Evolutionary conservation across 2,113 vertebrate genomes (phyloP).

Genomic region (Otus sunia): DNA sequence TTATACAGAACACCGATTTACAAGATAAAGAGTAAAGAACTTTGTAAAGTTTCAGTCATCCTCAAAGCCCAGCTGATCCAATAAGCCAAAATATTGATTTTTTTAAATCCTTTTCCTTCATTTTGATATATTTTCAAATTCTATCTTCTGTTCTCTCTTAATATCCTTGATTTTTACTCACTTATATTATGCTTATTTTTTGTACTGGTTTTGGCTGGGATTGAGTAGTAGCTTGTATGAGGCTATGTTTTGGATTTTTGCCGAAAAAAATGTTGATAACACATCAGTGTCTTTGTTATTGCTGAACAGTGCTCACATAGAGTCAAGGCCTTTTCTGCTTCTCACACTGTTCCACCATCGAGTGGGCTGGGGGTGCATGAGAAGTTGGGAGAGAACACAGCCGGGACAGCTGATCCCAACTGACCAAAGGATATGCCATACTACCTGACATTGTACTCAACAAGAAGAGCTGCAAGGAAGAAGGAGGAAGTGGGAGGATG

Average conservation of each 20-base stretch:
- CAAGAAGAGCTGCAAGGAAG: not conserved
- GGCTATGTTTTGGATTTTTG: not conserved
- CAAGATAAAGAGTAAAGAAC: not conserved
- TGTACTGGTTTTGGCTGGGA: not conserved
- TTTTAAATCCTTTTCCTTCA: not conserved
- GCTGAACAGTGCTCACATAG: not conserved
- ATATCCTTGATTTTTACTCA: not conserved
- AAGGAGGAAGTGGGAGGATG: not conserved
- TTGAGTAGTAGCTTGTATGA: not conserved
- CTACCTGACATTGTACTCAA: not conserved
- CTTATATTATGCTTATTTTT: not conserved
- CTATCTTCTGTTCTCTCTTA: not conserved
- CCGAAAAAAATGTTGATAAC: not conserved
- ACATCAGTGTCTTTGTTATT: not conserved
- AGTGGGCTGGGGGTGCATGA: not conserved
- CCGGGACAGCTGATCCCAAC: not conserved
- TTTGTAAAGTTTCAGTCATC: not conserved
- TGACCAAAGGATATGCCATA: not conserved
- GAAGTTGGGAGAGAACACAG: not conserved
- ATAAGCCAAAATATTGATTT: not conserved
- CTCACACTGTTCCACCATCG: rapidly evolving
- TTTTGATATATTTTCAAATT: not conserved
- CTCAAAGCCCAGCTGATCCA: not conserved
- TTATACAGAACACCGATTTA: not conserved
- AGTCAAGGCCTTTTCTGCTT: not conserved